A percentile compares a stretch with the other conserved stretches of the same genome.
Conservation (phyloP, 2,888 invertebrate species). For the Ptychoptera albimana region DNA sequence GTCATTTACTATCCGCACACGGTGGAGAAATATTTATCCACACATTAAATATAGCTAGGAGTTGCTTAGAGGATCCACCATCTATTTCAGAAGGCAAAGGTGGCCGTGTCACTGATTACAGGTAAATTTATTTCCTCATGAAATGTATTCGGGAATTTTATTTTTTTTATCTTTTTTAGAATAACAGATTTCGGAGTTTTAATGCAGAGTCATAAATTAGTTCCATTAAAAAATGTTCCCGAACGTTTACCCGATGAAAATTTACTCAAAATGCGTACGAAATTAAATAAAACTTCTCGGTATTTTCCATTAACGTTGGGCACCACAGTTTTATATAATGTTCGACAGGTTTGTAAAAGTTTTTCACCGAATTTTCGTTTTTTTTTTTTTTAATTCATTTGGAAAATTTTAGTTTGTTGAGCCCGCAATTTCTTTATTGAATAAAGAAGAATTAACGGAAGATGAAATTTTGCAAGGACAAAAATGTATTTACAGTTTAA, state of each 20-base stretch:
- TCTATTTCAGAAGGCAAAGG: slow-evolving; percentile 90
- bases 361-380: too few species aligned
- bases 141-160: neutral
- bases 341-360: slow-evolving; percentile 44
- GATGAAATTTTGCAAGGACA: slow-evolving; percentile 77
- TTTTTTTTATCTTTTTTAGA: slow-evolving; percentile 19
- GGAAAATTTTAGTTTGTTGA: slow-evolving; percentile 48
- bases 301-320: slow-evolving; percentile 84
- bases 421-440: slow-evolving; percentile 60
- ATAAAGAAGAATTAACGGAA: slow-evolving; percentile 68
- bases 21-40: slow-evolving; percentile 95
- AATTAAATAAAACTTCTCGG: slow-evolving; percentile 61
- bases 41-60: slow-evolving; percentile 67
- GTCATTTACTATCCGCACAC: slow-evolving; percentile 84
- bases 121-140: slow-evolving; percentile 10
- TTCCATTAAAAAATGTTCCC: slow-evolving; percentile 44
- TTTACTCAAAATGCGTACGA: slow-evolving; percentile 46
- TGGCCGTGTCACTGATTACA: slow-evolving; percentile 83
- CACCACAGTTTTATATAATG: slow-evolving; percentile 73
- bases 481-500: slow-evolving; percentile 64
- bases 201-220: slow-evolving; percentile 68
- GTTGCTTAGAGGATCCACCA: slow-evolving; percentile 86
- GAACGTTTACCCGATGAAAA: slow-evolving; percentile 19
- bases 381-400: neutral
- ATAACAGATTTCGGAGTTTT: slow-evolving; percentile 75